These are phyloP conservation scores for Polypedilum pembai DNA, from an alignment of 1,140 invertebrate genomes.

Conservation along the genomic window DNA sequence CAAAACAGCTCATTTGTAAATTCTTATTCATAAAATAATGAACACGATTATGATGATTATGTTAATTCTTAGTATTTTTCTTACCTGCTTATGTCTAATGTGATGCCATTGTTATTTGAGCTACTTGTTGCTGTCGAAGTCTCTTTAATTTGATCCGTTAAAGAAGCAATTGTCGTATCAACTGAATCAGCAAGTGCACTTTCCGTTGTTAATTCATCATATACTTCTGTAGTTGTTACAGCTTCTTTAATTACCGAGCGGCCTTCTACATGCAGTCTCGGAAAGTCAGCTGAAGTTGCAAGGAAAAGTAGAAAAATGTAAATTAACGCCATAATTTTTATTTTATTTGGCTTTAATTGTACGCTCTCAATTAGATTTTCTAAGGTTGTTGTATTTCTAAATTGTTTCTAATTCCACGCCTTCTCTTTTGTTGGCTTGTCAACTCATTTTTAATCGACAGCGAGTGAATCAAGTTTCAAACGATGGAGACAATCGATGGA, in stretches of 20 bases:
- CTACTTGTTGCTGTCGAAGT: background rate
- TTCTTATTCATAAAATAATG: no score
- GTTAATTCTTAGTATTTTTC: background rate
- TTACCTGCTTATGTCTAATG: conserved; percentile 5
- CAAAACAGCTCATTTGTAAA: no score
- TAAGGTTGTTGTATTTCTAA: background rate
- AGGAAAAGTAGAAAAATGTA: background rate
- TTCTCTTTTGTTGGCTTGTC: background rate
- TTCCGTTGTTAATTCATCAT: conserved; percentile 1
- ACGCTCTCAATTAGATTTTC: background rate
- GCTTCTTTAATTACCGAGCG: background rate
- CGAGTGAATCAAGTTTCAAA: background rate
- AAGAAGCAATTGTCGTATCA: no score
- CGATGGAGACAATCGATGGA: background rate
- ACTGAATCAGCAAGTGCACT: no score
- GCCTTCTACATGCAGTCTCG: background rate
- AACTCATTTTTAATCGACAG: conserved; percentile 2
- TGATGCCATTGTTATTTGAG: background rate
- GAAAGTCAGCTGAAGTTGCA: background rate
- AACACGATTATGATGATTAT: background rate
- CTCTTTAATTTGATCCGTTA: background rate
- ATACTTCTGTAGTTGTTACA: background rate
- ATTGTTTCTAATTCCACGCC: background rate
- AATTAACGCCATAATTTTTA: background rate
- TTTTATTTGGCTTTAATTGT: background rate